Conservation (phyloP, 1,140 invertebrate genomes). For the Antheraea mylitta region DNA sequence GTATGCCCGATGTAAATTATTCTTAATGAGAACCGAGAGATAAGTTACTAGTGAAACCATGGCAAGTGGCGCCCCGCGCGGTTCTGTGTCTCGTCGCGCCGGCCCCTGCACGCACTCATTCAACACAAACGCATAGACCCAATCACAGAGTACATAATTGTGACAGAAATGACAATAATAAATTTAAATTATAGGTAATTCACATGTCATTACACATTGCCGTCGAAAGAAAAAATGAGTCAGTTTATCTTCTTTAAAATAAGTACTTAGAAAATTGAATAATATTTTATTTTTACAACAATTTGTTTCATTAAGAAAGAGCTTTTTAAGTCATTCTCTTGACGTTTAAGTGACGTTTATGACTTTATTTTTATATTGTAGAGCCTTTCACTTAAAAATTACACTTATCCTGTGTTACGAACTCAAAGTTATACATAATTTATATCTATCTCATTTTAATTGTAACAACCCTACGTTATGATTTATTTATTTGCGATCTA, state of each 20-base stretch:
- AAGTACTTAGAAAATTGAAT: not conserved
- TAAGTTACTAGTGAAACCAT: conserved; percentile 5
- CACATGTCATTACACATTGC: not conserved
- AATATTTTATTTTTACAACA: not conserved
- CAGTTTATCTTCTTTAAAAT: not conserved
- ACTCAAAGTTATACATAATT: not conserved
- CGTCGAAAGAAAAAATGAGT: not conserved
- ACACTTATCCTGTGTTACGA: not conserved
- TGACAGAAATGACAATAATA: conserved; percentile 6
- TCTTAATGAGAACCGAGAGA: conserved; percentile 2
- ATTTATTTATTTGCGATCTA: too few relatives aligned
- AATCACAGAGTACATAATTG: conserved; percentile 1
- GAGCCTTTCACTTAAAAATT: not conserved
- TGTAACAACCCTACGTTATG: too few relatives aligned
- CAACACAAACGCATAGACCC: conserved; percentile 3
- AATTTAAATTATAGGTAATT: not conserved
- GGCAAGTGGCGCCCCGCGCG: not conserved
- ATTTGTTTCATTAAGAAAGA: not conserved
- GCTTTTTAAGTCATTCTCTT: not conserved
- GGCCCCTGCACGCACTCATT: conserved; percentile 1
- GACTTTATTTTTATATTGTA: not conserved
- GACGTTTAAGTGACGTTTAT: not conserved
- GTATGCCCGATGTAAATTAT: conserved; percentile 5
- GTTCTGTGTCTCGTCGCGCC: not conserved
- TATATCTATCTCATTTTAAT: not conserved